Evolutionary conservation across 2,888 invertebrate genomes (phyloP).

Genomic region (Synergus japonicus): DNA sequence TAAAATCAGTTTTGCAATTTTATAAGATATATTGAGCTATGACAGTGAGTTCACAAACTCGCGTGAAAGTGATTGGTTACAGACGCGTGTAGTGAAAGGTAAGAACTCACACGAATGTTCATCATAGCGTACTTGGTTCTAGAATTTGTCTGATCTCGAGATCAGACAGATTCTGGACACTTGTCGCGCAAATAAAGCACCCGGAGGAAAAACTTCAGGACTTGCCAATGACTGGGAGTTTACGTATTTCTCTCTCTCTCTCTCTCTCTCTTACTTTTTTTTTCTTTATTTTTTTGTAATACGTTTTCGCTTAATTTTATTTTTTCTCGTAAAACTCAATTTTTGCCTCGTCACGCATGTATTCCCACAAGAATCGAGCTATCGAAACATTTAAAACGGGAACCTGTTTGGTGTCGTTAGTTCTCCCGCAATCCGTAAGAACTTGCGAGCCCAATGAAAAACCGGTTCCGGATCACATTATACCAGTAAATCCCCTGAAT

Average conservation of each 20-base stretch:
- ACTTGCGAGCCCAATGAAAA: constrained; percentile 3
- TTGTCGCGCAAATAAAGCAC: constrained; percentile 4
- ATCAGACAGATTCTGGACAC: constrained; percentile 17
- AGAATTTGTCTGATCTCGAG: neutral
- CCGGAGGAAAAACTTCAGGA: neutral
- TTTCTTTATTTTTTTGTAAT: neutral
- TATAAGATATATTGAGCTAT: constrained; percentile 36
- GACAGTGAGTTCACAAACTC: constrained; percentile 54
- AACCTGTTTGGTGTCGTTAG: constrained; percentile 34
- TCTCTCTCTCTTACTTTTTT: neutral
- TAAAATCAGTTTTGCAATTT: constrained; percentile 34
- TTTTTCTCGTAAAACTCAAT: constrained; percentile 14
- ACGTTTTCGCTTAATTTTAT: neutral
- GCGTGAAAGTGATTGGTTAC: constrained; percentile 62
- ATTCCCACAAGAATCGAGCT: neutral
- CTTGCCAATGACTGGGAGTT: constrained; percentile 4
- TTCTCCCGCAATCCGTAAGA: constrained; percentile 11
- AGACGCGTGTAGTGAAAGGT: constrained; percentile 25
- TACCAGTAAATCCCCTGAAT: constrained; percentile 34
- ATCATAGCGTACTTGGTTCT: neutral
- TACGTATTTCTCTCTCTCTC: neutral
- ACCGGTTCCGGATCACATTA: constrained; percentile 27
- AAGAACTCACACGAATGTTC: constrained; percentile 19
- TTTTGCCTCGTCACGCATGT: constrained; percentile 26
- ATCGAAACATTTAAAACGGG: constrained; percentile 22